A percentile compares a stretch with the other conserved stretches of the same genome.
Evolutionary conservation across 1,140 invertebrate genomes (phyloP).

Genomic region (Planococcus citri): DNA sequence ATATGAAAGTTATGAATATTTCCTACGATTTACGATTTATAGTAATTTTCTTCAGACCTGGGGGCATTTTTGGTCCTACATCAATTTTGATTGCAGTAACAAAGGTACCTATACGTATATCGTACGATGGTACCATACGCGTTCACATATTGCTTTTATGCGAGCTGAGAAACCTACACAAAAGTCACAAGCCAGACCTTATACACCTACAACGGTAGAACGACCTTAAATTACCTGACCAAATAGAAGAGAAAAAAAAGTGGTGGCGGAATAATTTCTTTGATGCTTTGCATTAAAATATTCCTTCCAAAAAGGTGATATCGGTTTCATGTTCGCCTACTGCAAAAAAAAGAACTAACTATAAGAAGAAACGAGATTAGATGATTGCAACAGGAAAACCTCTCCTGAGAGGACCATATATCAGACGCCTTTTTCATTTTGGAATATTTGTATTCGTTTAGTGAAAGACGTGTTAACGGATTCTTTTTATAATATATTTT

Average conservation of each 20-base stretch:
- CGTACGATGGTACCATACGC: neutral
- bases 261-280: conserved; percentile 1
- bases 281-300: conserved; percentile 3
- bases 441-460: neutral
- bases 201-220: conserved; percentile 6
- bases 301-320: conserved; percentile 2
- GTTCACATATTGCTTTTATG: neutral
- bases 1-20: neutral
- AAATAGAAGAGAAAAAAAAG: neutral
- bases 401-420: neutral
- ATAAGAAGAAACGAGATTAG: conserved; percentile 7
- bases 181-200: conserved; percentile 1
- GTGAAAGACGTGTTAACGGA: neutral
- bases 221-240: neutral
- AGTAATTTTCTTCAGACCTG: neutral
- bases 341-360: neutral
- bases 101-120: too few species aligned
- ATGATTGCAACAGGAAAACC: neutral
- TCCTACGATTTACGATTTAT: too few species aligned
- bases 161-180: neutral
- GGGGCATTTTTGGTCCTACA: neutral
- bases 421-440: neutral
- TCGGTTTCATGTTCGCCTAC: neutral
- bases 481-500: neutral
- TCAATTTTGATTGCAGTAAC: neutral